Percentiles rank a stretch among this genome's conserved stretches.
Evolutionary conservation across 2,113 vertebrate genomes (phyloP).

Genomic region (Morone chrysops): DNA sequence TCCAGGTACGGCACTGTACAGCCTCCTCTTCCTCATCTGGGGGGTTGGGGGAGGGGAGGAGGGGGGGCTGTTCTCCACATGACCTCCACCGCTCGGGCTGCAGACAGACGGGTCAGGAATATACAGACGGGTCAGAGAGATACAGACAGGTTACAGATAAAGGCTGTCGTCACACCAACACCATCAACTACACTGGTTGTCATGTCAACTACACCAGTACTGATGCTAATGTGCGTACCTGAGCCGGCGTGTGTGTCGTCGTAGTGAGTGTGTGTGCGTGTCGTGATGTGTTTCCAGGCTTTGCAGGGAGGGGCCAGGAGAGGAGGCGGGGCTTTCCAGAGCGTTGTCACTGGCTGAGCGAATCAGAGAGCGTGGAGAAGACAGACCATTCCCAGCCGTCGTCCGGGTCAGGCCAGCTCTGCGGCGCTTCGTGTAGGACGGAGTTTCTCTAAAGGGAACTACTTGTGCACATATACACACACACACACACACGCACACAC

Average conservation of each 20-base stretch:
- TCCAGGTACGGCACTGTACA: slow-evolving; percentile 95
- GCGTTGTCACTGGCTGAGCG: slow-evolving; percentile 96
- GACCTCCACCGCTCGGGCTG: slow-evolving; percentile 87
- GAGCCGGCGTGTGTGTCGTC: slow-evolving; percentile 81
- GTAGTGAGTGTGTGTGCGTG: slow-evolving; percentile 75
- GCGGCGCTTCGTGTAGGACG: slow-evolving; percentile 93
- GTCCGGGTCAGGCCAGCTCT: slow-evolving; percentile 71
- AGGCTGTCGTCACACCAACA: neutral
- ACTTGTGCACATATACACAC: slow-evolving; percentile 54
- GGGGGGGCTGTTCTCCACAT: slow-evolving; percentile 84
- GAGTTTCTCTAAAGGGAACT: slow-evolving; percentile 97
- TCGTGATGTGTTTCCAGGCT: slow-evolving; percentile 89
- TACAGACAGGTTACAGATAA: neutral
- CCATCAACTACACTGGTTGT: neutral
- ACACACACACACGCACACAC: slow-evolving; percentile 52
- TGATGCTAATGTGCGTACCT: slow-evolving; percentile 64
- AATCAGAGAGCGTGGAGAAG: slow-evolving; percentile 92
- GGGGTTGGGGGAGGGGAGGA: slow-evolving; percentile 84
- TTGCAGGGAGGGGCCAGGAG: slow-evolving; percentile 92
- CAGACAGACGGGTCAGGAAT: neutral
- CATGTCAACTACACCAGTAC: neutral
- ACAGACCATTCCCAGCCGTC: slow-evolving; percentile 83
- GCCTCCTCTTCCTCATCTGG: slow-evolving; percentile 91
- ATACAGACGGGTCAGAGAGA: neutral
- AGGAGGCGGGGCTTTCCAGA: slow-evolving; percentile 90